phyloP scores from a whole-genome alignment of 2,797 vertebrate species.

The Epinephelus coioides region DNA sequence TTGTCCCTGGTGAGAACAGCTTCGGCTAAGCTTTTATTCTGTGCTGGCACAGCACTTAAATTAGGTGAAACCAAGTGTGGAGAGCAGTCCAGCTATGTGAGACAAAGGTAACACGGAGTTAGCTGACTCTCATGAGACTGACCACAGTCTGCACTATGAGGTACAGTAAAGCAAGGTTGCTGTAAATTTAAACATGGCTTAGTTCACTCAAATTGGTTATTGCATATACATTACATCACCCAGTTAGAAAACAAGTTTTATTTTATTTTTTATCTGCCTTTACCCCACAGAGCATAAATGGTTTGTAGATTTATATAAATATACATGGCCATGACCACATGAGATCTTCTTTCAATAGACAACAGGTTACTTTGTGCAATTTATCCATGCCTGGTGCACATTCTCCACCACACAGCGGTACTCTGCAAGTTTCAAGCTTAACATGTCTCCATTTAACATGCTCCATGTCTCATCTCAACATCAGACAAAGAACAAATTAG shows the following conservation, averaged over 20 bases:
- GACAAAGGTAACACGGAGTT: conserved; percentile 39
- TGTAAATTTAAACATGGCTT: conserved; percentile 10
- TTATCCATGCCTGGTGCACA: neutral
- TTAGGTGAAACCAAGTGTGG: conserved; percentile 44
- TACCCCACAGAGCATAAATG: neutral
- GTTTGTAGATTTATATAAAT: neutral
- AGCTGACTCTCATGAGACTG: conserved; percentile 25
- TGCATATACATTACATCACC: conserved; percentile 36
- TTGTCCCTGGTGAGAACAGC: conserved; percentile 12
- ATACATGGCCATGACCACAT: neutral
- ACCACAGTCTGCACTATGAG: conserved; percentile 2
- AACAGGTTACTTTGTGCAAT: neutral
- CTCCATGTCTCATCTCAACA: neutral
- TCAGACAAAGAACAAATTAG: conserved; percentile 2
- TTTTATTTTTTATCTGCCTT: neutral
- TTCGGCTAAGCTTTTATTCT: conserved; percentile 35
- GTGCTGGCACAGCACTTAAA: conserved; percentile 30
- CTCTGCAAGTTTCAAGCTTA: neutral
- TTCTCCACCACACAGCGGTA: neutral
- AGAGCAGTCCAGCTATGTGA: conserved; percentile 22
- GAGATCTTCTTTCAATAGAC: neutral
- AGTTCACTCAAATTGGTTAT: conserved; percentile 10
- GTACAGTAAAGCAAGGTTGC: conserved; percentile 2
- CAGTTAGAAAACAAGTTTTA: conserved; percentile 3
- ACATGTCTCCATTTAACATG: neutral